These are phyloP conservation scores for Gambusia yucatana DNA, from an alignment of 2,797 vertebrate genomes.

Conservation along the genomic window DNA sequence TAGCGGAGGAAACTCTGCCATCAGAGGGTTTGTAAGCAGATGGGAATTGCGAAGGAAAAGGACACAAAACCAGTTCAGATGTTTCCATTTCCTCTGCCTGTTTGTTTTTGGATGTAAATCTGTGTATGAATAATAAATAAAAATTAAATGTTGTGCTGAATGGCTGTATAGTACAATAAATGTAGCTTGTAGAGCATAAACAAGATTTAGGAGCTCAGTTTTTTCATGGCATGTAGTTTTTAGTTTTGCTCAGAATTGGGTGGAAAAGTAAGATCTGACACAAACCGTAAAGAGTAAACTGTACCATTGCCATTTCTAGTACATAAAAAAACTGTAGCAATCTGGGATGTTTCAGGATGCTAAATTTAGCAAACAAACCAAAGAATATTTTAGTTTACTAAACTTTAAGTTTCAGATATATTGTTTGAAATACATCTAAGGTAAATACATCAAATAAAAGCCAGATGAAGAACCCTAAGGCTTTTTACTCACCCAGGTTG, in stretches of 20 bases:
- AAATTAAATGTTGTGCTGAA: background rate
- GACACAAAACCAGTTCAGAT: background rate
- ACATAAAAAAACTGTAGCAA: background rate
- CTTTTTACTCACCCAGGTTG: conserved; percentile 61
- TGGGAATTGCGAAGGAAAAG: conserved; percentile 14
- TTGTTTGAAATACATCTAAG: accelerated
- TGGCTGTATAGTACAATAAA: background rate
- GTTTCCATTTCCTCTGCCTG: background rate
- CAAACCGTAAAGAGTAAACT: background rate
- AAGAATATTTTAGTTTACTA: background rate
- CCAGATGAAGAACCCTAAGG: background rate
- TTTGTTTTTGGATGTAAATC: background rate
- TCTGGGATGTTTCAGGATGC: background rate
- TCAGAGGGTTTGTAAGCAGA: conserved; percentile 29
- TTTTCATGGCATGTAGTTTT: background rate
- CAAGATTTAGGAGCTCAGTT: no score
- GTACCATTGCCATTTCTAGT: background rate
- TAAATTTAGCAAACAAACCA: background rate
- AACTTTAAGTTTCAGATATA: background rate
- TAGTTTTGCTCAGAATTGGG: background rate
- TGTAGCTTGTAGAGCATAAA: background rate
- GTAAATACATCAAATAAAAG: background rate
- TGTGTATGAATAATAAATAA: accelerated
- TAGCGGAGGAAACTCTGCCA: conserved; percentile 26
- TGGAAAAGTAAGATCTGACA: background rate